Evolutionary conservation across 2,888 invertebrate genomes (phyloP), one percentile per base, ranked within the genome.

Genomic region (Hypsopygia costalis): DNA sequence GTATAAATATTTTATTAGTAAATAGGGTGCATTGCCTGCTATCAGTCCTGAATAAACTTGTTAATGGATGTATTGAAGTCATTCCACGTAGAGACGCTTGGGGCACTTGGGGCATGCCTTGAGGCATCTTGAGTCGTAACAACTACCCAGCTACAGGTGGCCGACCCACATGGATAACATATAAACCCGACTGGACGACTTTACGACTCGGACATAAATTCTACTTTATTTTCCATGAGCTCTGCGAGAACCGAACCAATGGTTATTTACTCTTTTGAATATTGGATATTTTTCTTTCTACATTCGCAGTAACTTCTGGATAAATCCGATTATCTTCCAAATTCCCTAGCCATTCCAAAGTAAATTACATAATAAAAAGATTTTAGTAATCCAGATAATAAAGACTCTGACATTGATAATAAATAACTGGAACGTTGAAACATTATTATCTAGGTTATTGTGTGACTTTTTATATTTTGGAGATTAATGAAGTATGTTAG

Each of bases 121-220:
- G 43, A 57, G 53, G 51, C 49, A 41, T 42, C 47, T 52, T 45
- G 52, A 53, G 29, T 41, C 34, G 36, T 41, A 41, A 34, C 42
- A 30, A 31, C 32, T 34, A 10, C 28, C 4, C 35, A 25, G 61
- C 74, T 63, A 73, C 75, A 76, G 76, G 74, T 75, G 69, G 69
- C 53, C 44, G 50, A 57, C 48, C 44, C 49, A 43, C 43, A 46
- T 44, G 31, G 42, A 36, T 48, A 49, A 49, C 52, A 51, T 52
- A 60, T 52, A 55, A 47, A 48, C 39, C 47, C 51, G 43, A 50
- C 49, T 50, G 43, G 44, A 44, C 40, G 49, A 56, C 57, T 67
- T 70, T 69, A 70, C 63, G 63, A 63, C 55, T 44, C 44, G 37
- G 53, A 54, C 66, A 65, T 68, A 65, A 63, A 67, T 66, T 54